These are phyloP conservation scores for Hemithea aestivaria DNA, from an alignment of 2,888 invertebrate genomes.

Conservation along the genomic window DNA sequence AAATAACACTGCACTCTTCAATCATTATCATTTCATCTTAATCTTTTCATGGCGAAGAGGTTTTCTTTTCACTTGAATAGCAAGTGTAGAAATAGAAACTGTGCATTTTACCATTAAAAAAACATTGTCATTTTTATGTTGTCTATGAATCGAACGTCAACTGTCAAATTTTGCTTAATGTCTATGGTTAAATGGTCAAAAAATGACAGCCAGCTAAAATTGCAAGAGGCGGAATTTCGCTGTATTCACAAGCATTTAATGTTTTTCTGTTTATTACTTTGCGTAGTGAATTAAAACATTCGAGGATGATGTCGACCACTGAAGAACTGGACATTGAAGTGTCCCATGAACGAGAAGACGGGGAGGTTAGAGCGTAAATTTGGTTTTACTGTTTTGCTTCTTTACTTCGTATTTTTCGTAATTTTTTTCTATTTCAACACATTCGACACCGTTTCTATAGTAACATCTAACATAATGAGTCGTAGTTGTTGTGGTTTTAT, in stretches of 20 bases:
- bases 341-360: constrained; percentile 82
- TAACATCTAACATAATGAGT: too few species aligned
- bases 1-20: too few species aligned
- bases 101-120: too few species aligned
- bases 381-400: constrained; percentile 7
- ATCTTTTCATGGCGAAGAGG: too few species aligned
- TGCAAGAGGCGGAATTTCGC: constrained; percentile 49
- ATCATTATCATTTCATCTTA: too few species aligned
- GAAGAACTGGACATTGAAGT: constrained; percentile 80
- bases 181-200: too few species aligned
- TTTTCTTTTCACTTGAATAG: too few species aligned
- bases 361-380: constrained; percentile 79
- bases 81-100: too few species aligned
- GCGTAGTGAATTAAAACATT: constrained; percentile 27
- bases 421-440: neutral
- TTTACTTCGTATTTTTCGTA: neutral
- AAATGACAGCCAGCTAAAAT: constrained; percentile 42
- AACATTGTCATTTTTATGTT: too few species aligned
- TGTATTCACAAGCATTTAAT: constrained; percentile 41
- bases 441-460: neutral
- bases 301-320: constrained; percentile 76
- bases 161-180: too few species aligned
- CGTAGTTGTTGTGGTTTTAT: too few species aligned
- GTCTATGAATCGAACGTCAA: too few species aligned
- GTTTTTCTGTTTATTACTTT: constrained; percentile 52